Evolutionary conservation across 2,888 invertebrate genomes (phyloP).

Genomic region (Conistra vaccinii): DNA sequence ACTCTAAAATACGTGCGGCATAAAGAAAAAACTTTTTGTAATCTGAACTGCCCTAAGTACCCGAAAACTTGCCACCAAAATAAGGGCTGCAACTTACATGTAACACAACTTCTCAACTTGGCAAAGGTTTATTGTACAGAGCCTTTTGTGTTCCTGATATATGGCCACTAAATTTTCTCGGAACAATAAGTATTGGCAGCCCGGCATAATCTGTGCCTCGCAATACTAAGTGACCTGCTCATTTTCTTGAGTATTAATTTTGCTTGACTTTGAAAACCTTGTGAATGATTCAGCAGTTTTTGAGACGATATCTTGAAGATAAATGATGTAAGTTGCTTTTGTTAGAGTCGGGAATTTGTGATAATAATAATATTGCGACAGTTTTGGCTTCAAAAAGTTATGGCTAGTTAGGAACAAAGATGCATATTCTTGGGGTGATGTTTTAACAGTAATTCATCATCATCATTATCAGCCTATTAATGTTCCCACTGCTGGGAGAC

Average conservation of each 20-base stretch:
- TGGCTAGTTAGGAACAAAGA: neutral
- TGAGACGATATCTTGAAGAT: slow-evolving; percentile 28
- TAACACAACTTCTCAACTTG: slow-evolving; percentile 62
- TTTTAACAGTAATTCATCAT: too few relatives aligned
- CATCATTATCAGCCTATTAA: too few relatives aligned
- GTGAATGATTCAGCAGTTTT: slow-evolving; percentile 30
- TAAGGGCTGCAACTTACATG: slow-evolving; percentile 55
- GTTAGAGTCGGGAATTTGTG: slow-evolving; percentile 16
- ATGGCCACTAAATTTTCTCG: slow-evolving; percentile 76
- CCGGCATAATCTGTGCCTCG: slow-evolving; percentile 52
- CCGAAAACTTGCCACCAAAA: slow-evolving; percentile 46
- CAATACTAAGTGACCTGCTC: slow-evolving; percentile 54
- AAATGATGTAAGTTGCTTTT: slow-evolving; percentile 32
- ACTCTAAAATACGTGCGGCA: neutral
- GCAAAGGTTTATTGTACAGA: slow-evolving; percentile 60
- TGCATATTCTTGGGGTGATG: too few relatives aligned
- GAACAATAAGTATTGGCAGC: slow-evolving; percentile 75
- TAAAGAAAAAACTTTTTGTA: slow-evolving; percentile 13
- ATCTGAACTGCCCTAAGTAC: slow-evolving; percentile 25
- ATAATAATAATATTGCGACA: slow-evolving; percentile 1
- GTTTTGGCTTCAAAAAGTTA: neutral
- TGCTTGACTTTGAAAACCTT: slow-evolving; percentile 31
- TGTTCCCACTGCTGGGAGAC: too few relatives aligned
- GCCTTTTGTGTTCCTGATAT: slow-evolving; percentile 77
- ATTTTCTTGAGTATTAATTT: slow-evolving; percentile 54